phyloP scores from a whole-genome alignment of 2,797 vertebrate species.

The Cyclopterus lumpus region DNA sequence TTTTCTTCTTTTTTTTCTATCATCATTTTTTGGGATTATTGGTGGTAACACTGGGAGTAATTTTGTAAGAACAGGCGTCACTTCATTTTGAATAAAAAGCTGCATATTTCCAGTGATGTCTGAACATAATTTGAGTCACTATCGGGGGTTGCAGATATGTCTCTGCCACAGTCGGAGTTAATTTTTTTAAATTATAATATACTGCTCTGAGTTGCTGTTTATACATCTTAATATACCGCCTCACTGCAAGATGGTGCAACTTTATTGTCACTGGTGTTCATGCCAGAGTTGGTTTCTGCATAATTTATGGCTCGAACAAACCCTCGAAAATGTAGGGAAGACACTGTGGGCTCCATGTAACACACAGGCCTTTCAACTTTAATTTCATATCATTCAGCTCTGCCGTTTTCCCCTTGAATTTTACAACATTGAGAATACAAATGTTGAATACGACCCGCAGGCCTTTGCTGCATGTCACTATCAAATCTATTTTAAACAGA shows the following conservation, averaged over 20 bases:
- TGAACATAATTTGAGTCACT: constrained; percentile 2
- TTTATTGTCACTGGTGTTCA: constrained; percentile 9
- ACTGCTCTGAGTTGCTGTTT: background rate
- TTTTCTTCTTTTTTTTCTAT: too few species aligned
- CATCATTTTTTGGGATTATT: background rate
- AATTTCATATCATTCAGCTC: background rate
- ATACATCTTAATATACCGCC: background rate
- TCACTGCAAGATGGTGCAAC: constrained; percentile 22
- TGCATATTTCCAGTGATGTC: constrained; percentile 9
- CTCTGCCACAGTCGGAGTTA: constrained; percentile 27
- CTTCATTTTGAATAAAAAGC: background rate
- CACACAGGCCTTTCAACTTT: background rate
- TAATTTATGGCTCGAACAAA: constrained; percentile 1
- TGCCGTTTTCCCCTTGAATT: background rate
- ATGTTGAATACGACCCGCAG: background rate
- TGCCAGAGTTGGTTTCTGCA: constrained; percentile 18
- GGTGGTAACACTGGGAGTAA: too few species aligned
- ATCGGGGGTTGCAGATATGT: constrained; percentile 21
- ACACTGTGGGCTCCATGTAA: background rate
- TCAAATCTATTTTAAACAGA: too few species aligned
- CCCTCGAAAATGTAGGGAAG: background rate
- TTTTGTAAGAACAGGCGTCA: background rate
- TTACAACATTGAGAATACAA: background rate
- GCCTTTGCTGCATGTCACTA: background rate
- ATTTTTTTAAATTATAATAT: constrained; percentile 53